phyloP scores from a whole-genome alignment of 2,797 vertebrate species.

The Oophaga sylvatica region DNA sequence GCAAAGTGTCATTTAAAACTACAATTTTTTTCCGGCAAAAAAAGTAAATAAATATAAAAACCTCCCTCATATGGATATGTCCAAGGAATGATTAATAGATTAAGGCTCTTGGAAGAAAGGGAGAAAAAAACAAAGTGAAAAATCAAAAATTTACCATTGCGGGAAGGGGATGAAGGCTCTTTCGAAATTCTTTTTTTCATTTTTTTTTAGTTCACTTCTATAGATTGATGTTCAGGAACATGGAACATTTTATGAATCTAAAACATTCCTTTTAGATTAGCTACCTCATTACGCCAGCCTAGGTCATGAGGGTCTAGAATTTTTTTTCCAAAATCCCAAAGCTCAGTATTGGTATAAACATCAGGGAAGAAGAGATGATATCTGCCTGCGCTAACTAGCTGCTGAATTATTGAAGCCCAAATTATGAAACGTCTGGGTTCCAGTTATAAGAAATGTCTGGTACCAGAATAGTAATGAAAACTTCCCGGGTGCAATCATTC shows the following conservation, averaged over 20 bases:
- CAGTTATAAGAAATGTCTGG: neutral
- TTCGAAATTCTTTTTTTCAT: neutral
- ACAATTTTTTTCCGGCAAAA: no score
- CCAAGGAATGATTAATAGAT: no score
- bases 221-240: neutral
- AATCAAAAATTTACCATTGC: no score
- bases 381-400: slow-evolving; percentile 11
- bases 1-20: no score
- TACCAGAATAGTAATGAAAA: slow-evolving; percentile 21
- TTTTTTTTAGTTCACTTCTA: neutral
- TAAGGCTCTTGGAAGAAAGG: no score
- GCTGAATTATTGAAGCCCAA: slow-evolving; percentile 51
- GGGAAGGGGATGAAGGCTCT: no score
- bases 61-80: no score
- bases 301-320: slow-evolving; percentile 2
- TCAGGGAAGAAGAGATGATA: slow-evolving; percentile 9
- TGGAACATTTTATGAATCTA: neutral
- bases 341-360: slow-evolving; percentile 3
- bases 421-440: slow-evolving; percentile 34
- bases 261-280: neutral
- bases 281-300: neutral
- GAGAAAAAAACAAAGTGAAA: no score
- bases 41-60: no score
- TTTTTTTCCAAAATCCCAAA: neutral
- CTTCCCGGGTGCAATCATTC: slow-evolving; percentile 11